Base-by-base conservation (phyloP, 2,888 invertebrate species). In the Laspeyria flexula region DNA sequence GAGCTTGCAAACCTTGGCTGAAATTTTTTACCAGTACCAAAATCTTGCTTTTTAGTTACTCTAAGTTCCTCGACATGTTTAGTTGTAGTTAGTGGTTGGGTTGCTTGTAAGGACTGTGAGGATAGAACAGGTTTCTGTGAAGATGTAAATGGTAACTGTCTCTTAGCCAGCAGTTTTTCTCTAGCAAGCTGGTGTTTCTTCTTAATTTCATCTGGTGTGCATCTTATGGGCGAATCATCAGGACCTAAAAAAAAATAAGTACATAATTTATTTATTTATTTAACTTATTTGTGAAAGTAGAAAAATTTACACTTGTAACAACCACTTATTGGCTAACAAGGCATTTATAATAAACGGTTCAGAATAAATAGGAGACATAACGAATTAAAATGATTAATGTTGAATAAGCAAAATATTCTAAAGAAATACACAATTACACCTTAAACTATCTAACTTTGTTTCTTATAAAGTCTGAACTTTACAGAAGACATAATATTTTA, bases 141-240 rank as follows among this genome's bases (percentile, higher is more conserved):
- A 41, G 78, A 65, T 41, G 90, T 90, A 49, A 90, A 91, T 5
- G 91, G 90, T 11, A 92, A 62, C 6, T 83, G 79, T 41, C 89
- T 79, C 75, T 94, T 94, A 0, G 93, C 92, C 61, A 94, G 79
- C 11, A 94, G 83, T 71, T 90, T 94, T 68, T 94, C 94, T 75
- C 93, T 85, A 1, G 95, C 95, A 67, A 93, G 91, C 55, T 90
- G 79, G 55, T 94, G 92, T 67, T 95, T 95, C 68, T 84, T 92
- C 74, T 94, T 94, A 41, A 95, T 95, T 83, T 95, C 94, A 56
- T 94, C 93, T 29, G 93, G 92, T 15, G 93, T 93, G 67, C 93
- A 94, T 73, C 83, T 83, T 61, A 88, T 86, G 13, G 91, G 89
- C 7, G 90, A 89, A 64, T 89, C 86, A 4, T 76, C 87, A 59